Conservation (phyloP, 1,140 invertebrate genomes). For the Ostrea edulis region DNA sequence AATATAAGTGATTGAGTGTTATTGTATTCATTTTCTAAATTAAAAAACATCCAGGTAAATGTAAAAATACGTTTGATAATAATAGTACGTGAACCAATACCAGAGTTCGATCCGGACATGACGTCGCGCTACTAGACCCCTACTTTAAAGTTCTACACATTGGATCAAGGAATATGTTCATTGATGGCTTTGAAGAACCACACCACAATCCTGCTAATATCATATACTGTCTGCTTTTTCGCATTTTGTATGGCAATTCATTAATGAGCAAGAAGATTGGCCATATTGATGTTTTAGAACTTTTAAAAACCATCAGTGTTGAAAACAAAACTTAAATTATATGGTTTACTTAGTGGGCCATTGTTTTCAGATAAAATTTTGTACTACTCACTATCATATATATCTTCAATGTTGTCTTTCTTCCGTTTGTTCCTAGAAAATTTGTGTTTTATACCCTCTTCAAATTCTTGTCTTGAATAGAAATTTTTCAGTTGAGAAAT, state of each 20-base stretch:
- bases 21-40: no score
- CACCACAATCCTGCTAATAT: conserved; percentile 48
- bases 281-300: conserved; percentile 49
- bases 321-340: conserved; percentile 46
- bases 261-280: conserved; percentile 54
- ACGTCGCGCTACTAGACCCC: no score
- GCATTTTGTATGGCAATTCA: conserved; percentile 49
- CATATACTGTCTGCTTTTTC: conserved; percentile 49
- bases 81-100: no score
- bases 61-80: no score
- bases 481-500: conserved; percentile 38
- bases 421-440: conserved; percentile 1
- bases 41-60: no score
- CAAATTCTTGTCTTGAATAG: conserved; percentile 38
- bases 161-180: conserved; percentile 37
- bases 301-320: conserved; percentile 59
- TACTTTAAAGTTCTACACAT: conserved; percentile 2
- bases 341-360: conserved; percentile 38
- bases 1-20: no score
- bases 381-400: conserved; percentile 45
- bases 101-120: no score
- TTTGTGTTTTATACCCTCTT: conserved; percentile 27
- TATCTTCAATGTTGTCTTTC: background rate
- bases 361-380: conserved; percentile 13
- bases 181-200: conserved; percentile 45